A percentile compares a stretch with the other conserved stretches of the same genome.
Conservation (phyloP, 2,888 invertebrate species). For the Sisyra terminalis region DNA sequence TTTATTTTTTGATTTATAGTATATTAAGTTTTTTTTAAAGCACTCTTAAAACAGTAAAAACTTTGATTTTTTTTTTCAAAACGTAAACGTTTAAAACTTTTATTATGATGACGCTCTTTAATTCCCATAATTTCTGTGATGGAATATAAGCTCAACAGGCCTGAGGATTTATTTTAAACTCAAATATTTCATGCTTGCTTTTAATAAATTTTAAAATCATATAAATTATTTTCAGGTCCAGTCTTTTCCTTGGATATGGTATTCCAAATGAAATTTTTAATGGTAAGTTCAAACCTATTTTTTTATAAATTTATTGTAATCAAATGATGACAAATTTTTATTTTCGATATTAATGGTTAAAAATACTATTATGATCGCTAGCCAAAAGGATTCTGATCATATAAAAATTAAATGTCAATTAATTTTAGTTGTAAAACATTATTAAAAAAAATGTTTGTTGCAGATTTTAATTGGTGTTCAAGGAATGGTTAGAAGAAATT, state of each 20-base stretch:
- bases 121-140: slow-evolving; percentile 9
- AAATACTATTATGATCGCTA: slow-evolving; percentile 8
- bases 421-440: background rate
- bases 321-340: background rate
- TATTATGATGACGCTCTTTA: background rate
- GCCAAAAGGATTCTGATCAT: slow-evolving; percentile 12
- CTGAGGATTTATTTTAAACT: slow-evolving; percentile 7
- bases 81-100: too few species aligned
- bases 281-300: too few species aligned
- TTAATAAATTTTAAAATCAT: background rate
- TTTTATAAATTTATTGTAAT: background rate
- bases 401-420: background rate
- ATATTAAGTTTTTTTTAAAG: background rate
- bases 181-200: too few species aligned
- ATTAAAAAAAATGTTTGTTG: background rate
- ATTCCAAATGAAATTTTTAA: too few species aligned
- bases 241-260: too few species aligned
- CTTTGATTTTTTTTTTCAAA: too few species aligned
- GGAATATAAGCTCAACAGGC: slow-evolving; percentile 12
- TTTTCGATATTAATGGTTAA: background rate
- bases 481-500: too few species aligned
- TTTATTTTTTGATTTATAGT: too few species aligned
- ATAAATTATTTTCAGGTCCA: too few species aligned
- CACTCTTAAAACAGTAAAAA: too few species aligned
- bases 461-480: background rate